Base-by-base conservation (phyloP, 2,797 vertebrate genomes). In the Rhynchotus rufescens region DNA sequence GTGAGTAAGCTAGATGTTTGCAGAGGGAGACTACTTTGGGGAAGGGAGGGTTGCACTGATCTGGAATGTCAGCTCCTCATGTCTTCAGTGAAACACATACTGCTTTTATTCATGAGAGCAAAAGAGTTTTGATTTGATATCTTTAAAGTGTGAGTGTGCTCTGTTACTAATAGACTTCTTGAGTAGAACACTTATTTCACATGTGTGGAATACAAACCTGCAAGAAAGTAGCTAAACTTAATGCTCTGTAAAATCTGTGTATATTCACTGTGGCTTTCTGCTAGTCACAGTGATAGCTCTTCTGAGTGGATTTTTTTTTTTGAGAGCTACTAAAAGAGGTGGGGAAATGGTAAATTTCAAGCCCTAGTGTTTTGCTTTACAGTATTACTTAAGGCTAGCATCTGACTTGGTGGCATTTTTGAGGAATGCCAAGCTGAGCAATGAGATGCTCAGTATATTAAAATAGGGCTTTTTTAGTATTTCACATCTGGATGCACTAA, bases 1-100 rank as follows among this genome's bases (percentile, higher is more conserved):
- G 99, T 99, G 97, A 91, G 98, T 97, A 84, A 47, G 4, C 6
- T 8, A 30, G 9, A 15, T 36, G 2, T 2, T 32, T 61, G n/a
- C 64, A 61, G 54, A 6, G 23, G 17, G 60, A 45, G n/a, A 3
- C 45, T 28, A 17, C 22, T 67, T 38, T 25, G 34, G 1, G 28
- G n/a, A 54, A 51, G 4, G 40, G 4, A 21, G 28, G 3, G 7
- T 54, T 4, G 1, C 14, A 3, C 6, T 74, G 25, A 36, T 82
- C 69, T 74, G 12, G 52, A 47, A 5, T 51, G 10, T 19, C 68
- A 47, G 6, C n/a, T 61, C 47, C 60, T 84, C 9, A 0, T 30
- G 75, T 44, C n/a, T 89, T 86, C 64, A 40, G 64, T 30, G 59
- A 77, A 42, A 59, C 12, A 7, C 19, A 8, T 8, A 1, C 57